phyloP scores from a whole-genome alignment of 2,113 vertebrate species.

The Cyanoliseus patagonus region DNA sequence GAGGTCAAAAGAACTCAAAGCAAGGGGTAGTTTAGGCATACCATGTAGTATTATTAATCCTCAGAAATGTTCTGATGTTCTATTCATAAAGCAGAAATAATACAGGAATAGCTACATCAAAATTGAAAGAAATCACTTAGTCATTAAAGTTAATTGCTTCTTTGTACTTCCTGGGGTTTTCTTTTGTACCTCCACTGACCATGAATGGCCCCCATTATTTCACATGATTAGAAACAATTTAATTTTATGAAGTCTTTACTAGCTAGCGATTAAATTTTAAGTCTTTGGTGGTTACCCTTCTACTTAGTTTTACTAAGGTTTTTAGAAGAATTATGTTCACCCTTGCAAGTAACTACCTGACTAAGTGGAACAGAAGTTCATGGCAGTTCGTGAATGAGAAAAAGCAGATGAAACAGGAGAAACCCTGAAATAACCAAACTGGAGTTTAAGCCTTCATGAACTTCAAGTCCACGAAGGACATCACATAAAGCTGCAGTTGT shows the following conservation, averaged over 20 bases:
- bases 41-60: not conserved
- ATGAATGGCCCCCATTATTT: not conserved
- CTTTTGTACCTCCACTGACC: not conserved
- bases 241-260: slow-evolving; percentile 53
- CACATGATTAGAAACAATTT: slow-evolving; percentile 47
- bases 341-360: not conserved
- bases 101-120: slow-evolving; percentile 19
- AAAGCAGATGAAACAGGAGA: not conserved
- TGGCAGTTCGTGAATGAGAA: not conserved
- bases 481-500: not conserved
- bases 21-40: not conserved
- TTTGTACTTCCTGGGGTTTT: not conserved
- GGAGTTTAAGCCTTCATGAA: not conserved
- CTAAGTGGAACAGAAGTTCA: not conserved
- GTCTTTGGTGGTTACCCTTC: not conserved
- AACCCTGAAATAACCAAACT: not conserved
- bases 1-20: not conserved
- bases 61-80: not conserved
- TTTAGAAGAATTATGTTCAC: not conserved
- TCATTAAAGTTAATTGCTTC: slow-evolving; percentile 60
- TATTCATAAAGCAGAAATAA: slow-evolving; percentile 17
- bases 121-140: slow-evolving; percentile 58
- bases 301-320: not conserved
- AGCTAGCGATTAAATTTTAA: not conserved
- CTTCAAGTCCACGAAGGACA: not conserved